Evolutionary conservation across 2,888 invertebrate species (phyloP).

Genomic region (Bellardia pandia): DNA sequence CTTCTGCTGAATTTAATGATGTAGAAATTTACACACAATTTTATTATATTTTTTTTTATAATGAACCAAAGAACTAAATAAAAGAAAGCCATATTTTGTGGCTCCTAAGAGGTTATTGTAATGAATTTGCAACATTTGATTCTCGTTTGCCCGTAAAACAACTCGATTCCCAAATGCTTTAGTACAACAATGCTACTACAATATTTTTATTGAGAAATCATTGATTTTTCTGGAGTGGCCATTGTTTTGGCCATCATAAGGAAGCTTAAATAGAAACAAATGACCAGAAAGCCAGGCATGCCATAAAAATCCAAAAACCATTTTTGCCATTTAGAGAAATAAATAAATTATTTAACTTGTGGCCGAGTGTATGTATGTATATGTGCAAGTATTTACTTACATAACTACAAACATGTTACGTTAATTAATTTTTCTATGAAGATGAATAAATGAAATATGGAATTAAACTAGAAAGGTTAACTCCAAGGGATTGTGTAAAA

Average conservation of each 20-base stretch:
- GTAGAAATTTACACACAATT: conserved; percentile 2
- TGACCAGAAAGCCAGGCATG: not conserved
- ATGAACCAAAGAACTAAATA: not conserved
- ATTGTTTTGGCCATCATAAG: not conserved
- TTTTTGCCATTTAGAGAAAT: not conserved
- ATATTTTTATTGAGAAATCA: conserved; percentile 5
- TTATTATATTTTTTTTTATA: not conserved
- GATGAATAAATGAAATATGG: not conserved
- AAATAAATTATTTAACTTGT: not conserved
- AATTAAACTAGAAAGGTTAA: too few species aligned
- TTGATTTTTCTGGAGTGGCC: not conserved
- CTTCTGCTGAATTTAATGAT: not conserved
- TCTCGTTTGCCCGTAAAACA: not conserved
- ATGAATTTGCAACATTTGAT: conserved; percentile 5
- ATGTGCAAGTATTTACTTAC: too few species aligned
- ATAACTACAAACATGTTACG: too few species aligned
- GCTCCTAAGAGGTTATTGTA: not conserved
- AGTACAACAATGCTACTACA: not conserved
- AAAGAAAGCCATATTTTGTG: conserved; percentile 1
- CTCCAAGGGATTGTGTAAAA: too few species aligned
- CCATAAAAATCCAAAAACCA: not conserved
- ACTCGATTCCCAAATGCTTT: not conserved
- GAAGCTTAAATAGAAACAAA: not conserved
- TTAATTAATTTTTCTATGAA: not conserved
- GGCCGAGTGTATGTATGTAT: not conserved